Evolutionary conservation across 2,113 vertebrate species (phyloP), one percentile per base, ranked within the genome.

Genomic region (Bubo bubo): DNA sequence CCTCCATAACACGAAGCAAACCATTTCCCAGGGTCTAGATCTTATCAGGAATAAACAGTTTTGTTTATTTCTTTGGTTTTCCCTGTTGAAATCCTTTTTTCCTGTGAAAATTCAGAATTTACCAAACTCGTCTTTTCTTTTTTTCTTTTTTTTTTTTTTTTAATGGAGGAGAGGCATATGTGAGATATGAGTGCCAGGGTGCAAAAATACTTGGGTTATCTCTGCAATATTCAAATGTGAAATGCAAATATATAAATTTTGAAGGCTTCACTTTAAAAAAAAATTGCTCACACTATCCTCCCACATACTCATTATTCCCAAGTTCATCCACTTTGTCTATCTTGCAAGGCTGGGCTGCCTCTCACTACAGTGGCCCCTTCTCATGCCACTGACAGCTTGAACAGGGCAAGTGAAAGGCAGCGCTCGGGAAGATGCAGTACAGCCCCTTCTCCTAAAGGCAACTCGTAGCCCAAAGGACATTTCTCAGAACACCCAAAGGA

Each of bases 371-470:
- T 28, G 62, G 88, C 11, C 7, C 22, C 24, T 75, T 18, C 79
- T 64, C 67, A 47, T 12, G 24, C 20, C 55, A 52, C 28, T 18
- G 20, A 32, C 55, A 62, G 55, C 28, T 24, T 70, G 35, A 45
- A 24, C 12, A 28, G 19, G 22, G 18, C 35, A 79, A 73, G 24
- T 17, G 24, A 63, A 45, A 35, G 60, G 53, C 53, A 74, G 49
- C 0, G 0, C 67, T 74, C 1, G 0, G 21, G 49, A 58, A 73
- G 35, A 79, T 10, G 30, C 7, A 9, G 16, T 10, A 39, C 35
- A 73, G 18, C 22, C 41, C 9, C 22, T 52, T 63, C 64, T 67
- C 45, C 22, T 34, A 35, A 50, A 1, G 12, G 49, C 22, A 77
- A 28, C 59, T 81, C 2, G 0, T 11, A 90, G 45, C 24, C 35